Evolutionary conservation across 2,888 invertebrate genomes (phyloP).

Genomic region (Aspidiotus rigidus): DNA sequence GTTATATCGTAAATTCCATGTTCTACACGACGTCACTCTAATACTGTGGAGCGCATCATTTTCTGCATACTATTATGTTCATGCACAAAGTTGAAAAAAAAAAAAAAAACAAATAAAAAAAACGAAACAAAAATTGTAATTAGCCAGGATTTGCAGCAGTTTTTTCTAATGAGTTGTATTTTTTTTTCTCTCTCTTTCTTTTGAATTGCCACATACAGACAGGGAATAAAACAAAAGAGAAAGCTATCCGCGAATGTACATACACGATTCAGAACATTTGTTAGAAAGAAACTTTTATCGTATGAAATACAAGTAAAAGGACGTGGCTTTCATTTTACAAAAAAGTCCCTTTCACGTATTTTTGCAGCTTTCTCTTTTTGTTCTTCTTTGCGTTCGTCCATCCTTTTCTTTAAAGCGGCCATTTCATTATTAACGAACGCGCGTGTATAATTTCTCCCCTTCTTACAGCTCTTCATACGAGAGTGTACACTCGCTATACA

Average conservation of each 20-base stretch:
- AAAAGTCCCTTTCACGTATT: slow-evolving; percentile 9
- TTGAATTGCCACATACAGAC: slow-evolving; percentile 23
- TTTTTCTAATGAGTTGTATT: slow-evolving; percentile 29
- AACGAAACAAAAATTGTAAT: slow-evolving; percentile 30
- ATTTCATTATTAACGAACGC: slow-evolving; percentile 8
- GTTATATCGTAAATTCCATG: no score
- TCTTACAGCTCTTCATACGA: background rate
- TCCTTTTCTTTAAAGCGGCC: slow-evolving; percentile 11
- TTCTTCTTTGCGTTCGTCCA: slow-evolving; percentile 11
- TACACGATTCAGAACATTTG: slow-evolving; percentile 24
- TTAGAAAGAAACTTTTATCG: slow-evolving; percentile 31
- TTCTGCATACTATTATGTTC: slow-evolving; percentile 22
- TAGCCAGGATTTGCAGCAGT: slow-evolving; percentile 30
- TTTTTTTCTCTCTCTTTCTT: slow-evolving; percentile 13
- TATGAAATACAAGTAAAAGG: slow-evolving; percentile 26
- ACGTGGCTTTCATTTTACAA: slow-evolving; percentile 26
- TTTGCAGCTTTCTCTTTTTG: slow-evolving; percentile 16
- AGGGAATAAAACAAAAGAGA: slow-evolving; percentile 30
- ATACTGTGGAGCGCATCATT: background rate
- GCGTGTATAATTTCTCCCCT: background rate
- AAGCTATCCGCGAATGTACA: slow-evolving; percentile 29
- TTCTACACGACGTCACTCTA: no score
- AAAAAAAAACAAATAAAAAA: slow-evolving; percentile 28
- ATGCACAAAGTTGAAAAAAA: slow-evolving; percentile 13
- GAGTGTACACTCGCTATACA: background rate